These are phyloP conservation scores for Cyclophora punctaria DNA, from an alignment of 2,888 invertebrate genomes.

Conservation along the genomic window DNA sequence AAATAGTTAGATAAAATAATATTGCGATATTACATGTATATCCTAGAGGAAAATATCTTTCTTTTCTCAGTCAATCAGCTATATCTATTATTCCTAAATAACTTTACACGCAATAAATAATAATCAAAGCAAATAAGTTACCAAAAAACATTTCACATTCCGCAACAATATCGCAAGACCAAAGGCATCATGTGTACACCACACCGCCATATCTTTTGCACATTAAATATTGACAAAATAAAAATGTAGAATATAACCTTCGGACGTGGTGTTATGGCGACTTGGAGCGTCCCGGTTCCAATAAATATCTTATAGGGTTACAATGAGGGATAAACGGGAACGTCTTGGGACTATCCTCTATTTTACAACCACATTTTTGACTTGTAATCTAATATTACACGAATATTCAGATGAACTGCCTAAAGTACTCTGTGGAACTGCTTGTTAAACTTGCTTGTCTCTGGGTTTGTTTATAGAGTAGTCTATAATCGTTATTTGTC, in stretches of 20 bases:
- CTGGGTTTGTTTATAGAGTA: no score
- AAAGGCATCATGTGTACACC: constrained; percentile 14
- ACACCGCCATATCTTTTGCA: constrained; percentile 28
- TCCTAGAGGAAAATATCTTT: no score
- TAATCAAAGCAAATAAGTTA: no score
- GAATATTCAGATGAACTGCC: no score
- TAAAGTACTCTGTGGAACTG: no score
- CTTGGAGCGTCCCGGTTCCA: constrained; percentile 42
- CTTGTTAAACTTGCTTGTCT: no score
- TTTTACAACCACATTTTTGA: constrained; percentile 19
- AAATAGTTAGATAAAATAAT: no score
- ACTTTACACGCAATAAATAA: no score
- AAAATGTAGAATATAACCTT: constrained; percentile 66
- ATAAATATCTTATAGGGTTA: constrained; percentile 74
- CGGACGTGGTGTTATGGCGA: constrained; percentile 57
- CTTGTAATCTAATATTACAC: neutral
- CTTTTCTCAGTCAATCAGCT: no score
- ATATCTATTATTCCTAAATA: no score
- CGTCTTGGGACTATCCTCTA: constrained; percentile 47
- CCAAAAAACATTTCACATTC: neutral
- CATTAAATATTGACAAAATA: constrained; percentile 75
- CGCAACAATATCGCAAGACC: constrained; percentile 9
- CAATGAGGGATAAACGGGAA: constrained; percentile 57
- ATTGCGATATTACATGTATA: no score
- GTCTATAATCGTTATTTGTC: no score